A percentile compares a stretch with the other conserved stretches of the same genome.
These are phyloP conservation scores for Eptatretus burgeri DNA, from an alignment of 2,113 vertebrate species.

Conservation along the genomic window DNA sequence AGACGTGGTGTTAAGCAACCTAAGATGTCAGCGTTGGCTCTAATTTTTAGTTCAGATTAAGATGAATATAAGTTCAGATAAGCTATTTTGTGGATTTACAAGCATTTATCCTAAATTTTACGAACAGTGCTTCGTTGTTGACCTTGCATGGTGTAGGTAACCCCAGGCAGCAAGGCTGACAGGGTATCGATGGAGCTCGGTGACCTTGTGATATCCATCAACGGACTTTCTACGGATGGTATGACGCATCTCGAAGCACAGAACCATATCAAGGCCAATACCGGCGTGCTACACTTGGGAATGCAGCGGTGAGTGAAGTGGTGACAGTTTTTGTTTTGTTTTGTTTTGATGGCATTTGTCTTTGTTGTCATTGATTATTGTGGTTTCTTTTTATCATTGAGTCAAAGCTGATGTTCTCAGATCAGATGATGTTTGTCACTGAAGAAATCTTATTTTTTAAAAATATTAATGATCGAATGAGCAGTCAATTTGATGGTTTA, in stretches of 20 bases:
- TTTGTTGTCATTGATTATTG: not conserved
- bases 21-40: not conserved
- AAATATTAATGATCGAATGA: too few species aligned
- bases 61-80: not conserved
- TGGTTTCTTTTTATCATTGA: not conserved
- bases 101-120: not conserved
- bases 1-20: not conserved
- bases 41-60: not conserved
- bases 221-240: constrained; percentile 46
- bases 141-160: constrained; percentile 27
- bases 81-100: not conserved
- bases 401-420: too few species aligned
- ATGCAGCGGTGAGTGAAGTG: constrained; percentile 44
- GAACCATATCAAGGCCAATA: constrained; percentile 80
- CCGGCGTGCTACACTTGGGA: constrained; percentile 48
- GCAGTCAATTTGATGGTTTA: too few species aligned
- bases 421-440: too few species aligned
- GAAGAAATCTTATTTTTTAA: too few species aligned
- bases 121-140: not conserved
- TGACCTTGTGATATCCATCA: constrained; percentile 60
- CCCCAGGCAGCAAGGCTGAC: constrained; percentile 50
- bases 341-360: not conserved
- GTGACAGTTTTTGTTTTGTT: not conserved
- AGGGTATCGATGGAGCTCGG: constrained; percentile 42
- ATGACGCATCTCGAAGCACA: constrained; percentile 96